A percentile compares a stretch with the other conserved stretches of the same genome.
Evolutionary conservation across 2,113 vertebrate species (phyloP).

Genomic region (Mus musculus): DNA sequence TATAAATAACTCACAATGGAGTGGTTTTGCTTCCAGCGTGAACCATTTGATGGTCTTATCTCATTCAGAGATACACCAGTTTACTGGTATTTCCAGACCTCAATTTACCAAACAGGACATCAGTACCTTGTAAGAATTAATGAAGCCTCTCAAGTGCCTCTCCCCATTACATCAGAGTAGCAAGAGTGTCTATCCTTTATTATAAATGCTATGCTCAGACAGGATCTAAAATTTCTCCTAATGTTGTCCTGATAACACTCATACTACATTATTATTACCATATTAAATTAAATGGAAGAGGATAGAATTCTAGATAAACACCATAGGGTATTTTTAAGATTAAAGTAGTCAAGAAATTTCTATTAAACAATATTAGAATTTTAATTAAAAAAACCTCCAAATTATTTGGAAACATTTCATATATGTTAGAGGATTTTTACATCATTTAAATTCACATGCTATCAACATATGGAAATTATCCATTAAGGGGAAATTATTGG

Average conservation of each 20-base stretch:
- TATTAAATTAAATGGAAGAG: slow-evolving; percentile 26
- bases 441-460: slow-evolving; percentile 43
- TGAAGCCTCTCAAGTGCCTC: slow-evolving; percentile 2
- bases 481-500: slow-evolving; percentile 48
- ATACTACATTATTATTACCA: not conserved
- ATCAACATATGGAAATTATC: slow-evolving; percentile 12
- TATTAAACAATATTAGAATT: slow-evolving; percentile 22
- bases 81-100: not conserved
- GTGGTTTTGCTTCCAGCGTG: not conserved
- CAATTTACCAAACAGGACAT: slow-evolving; percentile 46
- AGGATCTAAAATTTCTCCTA: not conserved
- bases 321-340: not conserved
- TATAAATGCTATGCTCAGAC: not conserved
- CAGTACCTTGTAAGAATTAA: slow-evolving; percentile 10
- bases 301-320: not conserved
- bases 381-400: slow-evolving; percentile 46
- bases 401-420: slow-evolving; percentile 23
- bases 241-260: not conserved
- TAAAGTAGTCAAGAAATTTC: not conserved
- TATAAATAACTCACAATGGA: not conserved
- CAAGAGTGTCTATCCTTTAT: not conserved
- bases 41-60: not conserved
- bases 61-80: not conserved
- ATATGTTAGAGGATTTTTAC: slow-evolving; percentile 37
- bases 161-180: not conserved